Base-by-base conservation (phyloP, 2,797 vertebrate genomes). In the Lacerta bilineata region DNA sequence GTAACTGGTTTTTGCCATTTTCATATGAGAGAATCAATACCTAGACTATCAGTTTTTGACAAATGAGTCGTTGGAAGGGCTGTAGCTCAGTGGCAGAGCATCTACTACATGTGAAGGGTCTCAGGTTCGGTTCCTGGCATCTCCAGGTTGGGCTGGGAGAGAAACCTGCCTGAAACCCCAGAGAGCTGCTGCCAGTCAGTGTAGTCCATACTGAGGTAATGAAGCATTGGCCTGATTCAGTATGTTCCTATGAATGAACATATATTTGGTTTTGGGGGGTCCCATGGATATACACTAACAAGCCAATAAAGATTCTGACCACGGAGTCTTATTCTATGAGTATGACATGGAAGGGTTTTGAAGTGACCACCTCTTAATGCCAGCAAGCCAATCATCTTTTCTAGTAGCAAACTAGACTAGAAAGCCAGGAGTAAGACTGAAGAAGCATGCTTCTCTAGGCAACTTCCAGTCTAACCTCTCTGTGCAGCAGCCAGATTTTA, bases 21-120 rank as follows among this genome's bases (percentile, higher is more conserved):
- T 72, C 39, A 71, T 88, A 83, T 89, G 25, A 23, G 27, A 43
- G 59, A 90, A 89, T 72, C 33, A 83, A 75, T 86, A 23, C 88
- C 93, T 93, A 87, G 61, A 80, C 88, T 87, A 93, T 92, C 91
- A 74, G 79, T 92, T 78, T 18, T 8, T 90, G 90, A 86, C 88
- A 71, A 69, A 80, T 78, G 72, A 87, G 85, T 84, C 78, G 91
- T 55, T 55, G 50, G 50, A 55, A 55, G 50, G 50, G 50, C 50
- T 55, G 13, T 55, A 55, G 50, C 13, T 55, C 50, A 55, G 50
- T 55, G 50, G 50, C 15, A 55, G 13, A 55, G 50, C 50, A 55
- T 55, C 13, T 55, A 15, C 13, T 15, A 55, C 13, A 55, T 55
- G 50, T 55, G 50, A 2, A 4, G 50, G 50, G 50, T 55, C 50